Percentiles rank a stretch among this genome's conserved stretches.
Conservation (phyloP, 2,888 invertebrate species). For the Trachelus iudaicus region DNA sequence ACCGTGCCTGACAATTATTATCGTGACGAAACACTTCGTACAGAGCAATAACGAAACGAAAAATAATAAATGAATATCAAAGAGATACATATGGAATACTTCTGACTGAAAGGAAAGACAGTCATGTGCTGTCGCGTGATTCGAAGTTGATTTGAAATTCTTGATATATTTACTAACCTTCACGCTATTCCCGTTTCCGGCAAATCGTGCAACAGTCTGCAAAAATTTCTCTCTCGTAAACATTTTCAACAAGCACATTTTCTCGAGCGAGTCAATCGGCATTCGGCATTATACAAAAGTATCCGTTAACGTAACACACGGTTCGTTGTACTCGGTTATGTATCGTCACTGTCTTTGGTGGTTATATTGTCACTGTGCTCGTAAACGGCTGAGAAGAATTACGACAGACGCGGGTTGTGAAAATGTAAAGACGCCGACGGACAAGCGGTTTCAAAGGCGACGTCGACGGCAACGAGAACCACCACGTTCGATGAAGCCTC, state of each 20-base stretch:
- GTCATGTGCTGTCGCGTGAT: background rate
- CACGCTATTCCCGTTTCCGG: slow-evolving; percentile 28
- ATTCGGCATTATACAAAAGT: background rate
- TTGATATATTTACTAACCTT: slow-evolving; percentile 32
- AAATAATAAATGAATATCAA: slow-evolving; percentile 11
- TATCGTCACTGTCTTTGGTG: too few species aligned
- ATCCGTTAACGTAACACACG: background rate
- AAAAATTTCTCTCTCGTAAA: background rate
- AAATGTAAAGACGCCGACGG: background rate
- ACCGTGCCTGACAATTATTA: background rate
- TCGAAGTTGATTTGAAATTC: background rate
- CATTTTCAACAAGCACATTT: background rate
- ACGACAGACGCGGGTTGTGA: background rate
- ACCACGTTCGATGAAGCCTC: slow-evolving; percentile 1
- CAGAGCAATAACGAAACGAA: slow-evolving; percentile 10
- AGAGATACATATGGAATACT: background rate
- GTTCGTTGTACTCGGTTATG: background rate
- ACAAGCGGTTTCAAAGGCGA: background rate
- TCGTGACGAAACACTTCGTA: background rate
- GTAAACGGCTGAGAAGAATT: background rate
- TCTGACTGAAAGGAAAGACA: background rate
- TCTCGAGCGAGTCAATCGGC: background rate
- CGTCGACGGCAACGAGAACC: background rate
- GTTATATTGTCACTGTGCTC: background rate
- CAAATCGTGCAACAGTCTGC: slow-evolving; percentile 17